Evolutionary conservation across 2,797 vertebrate species (phyloP).

Genomic region (Scolopax bukidnonensis): DNA sequence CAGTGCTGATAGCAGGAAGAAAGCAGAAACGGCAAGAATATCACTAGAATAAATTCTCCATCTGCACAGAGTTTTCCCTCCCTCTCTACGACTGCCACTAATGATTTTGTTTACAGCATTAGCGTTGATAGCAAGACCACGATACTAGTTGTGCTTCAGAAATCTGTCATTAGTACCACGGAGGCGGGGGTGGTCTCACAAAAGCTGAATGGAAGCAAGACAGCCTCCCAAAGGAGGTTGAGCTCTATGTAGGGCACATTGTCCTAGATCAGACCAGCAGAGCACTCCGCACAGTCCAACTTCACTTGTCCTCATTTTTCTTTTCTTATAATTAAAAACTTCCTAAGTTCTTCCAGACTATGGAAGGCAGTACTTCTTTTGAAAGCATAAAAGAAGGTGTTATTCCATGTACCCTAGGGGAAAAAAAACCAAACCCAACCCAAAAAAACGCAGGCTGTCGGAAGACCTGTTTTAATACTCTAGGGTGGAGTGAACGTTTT

Average conservation of each 20-base stretch:
- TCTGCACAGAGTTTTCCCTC: neutral
- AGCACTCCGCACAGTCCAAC: constrained; percentile 35
- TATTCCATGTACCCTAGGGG: neutral
- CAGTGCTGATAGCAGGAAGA: constrained; percentile 38
- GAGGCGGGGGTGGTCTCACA: constrained; percentile 31
- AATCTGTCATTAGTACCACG: neutral
- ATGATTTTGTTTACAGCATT: constrained; percentile 46
- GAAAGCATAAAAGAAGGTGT: neutral
- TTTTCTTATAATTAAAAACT: constrained; percentile 70
- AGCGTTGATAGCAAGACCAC: neutral
- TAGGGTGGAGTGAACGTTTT: neutral
- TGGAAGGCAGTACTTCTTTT: constrained; percentile 53
- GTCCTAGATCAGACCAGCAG: constrained; percentile 71
- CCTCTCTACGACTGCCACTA: neutral
- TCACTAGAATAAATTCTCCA: constrained; percentile 12
- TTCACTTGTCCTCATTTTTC: constrained; percentile 49
- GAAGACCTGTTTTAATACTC: neutral
- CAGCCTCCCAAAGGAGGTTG: constrained; percentile 55
- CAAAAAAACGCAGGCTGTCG: neutral
- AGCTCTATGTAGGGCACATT: constrained; percentile 68
- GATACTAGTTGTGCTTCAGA: neutral
- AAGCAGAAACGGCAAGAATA: constrained; percentile 30
- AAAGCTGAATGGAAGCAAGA: constrained; percentile 58
- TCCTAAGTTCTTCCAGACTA: constrained; percentile 25
- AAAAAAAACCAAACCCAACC: neutral